Conservation (phyloP, 2,888 invertebrate genomes). For the Steinernema scapterisci region DNA sequence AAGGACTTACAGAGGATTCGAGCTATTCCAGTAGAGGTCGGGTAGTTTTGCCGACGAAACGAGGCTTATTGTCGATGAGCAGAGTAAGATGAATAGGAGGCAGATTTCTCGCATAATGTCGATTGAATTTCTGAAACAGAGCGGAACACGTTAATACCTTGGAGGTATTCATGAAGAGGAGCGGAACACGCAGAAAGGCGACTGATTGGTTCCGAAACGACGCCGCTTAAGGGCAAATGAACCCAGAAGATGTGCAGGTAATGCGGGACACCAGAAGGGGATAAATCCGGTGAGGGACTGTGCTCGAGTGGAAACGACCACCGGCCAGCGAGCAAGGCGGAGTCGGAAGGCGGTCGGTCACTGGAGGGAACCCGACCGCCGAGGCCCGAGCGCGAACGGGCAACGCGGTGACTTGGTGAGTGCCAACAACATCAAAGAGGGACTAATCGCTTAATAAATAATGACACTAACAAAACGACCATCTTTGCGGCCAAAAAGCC, state of each 20-base stretch:
- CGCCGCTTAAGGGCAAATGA: conserved; percentile 10
- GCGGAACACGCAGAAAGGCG: not conserved
- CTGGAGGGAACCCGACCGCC: not conserved
- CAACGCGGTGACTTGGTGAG: conserved; percentile 1
- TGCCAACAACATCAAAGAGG: conserved; percentile 33
- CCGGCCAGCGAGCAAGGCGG: conserved; percentile 12
- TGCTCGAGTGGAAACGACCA: conserved; percentile 29
- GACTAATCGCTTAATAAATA: conserved; percentile 33
- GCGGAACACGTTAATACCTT: conserved; percentile 19
- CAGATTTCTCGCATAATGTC: conserved; percentile 15
- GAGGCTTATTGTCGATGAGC: conserved; percentile 27
- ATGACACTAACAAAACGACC: conserved; percentile 10
- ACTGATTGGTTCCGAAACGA: not conserved
- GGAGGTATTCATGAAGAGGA: not conserved
- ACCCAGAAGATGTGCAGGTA: conserved; percentile 27
- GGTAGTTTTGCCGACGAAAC: conserved; percentile 2
- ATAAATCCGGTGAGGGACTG: conserved; percentile 28
- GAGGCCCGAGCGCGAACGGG: conserved; percentile 30
- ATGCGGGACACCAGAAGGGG: conserved; percentile 11
- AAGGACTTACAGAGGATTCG: conserved; percentile 20
- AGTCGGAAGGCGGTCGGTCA: conserved; percentile 27
- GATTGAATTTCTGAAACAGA: conserved; percentile 2
- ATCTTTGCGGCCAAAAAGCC: not conserved
- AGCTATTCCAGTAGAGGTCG: conserved; percentile 30
- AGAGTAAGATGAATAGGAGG: conserved; percentile 25